Conservation (phyloP, 2,797 vertebrate species). For the Parotocinclus haroldoi region DNA sequence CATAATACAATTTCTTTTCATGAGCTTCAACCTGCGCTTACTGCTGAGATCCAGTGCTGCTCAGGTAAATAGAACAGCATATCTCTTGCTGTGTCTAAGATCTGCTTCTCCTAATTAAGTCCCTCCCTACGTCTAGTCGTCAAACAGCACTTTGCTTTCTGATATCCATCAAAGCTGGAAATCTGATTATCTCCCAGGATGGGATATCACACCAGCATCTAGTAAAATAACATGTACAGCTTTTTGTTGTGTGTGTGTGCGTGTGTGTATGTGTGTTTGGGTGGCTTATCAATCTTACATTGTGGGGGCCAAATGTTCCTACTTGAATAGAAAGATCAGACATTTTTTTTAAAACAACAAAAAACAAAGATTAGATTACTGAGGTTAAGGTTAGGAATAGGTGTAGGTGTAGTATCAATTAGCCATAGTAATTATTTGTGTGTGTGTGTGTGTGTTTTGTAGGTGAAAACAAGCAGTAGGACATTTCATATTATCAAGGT, state of each 20-base stretch:
- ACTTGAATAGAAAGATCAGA: too few species aligned
- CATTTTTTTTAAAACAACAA: too few species aligned
- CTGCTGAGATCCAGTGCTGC: constrained; percentile 58
- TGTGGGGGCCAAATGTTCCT: too few species aligned
- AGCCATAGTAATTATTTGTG: too few species aligned
- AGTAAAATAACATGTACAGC: constrained; percentile 49
- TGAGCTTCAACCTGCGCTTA: constrained; percentile 50
- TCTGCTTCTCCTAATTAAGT: constrained; percentile 65
- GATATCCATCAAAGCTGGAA: constrained; percentile 63
- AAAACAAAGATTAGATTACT: too few species aligned
- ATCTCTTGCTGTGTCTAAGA: constrained; percentile 49
- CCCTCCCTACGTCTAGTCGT: constrained; percentile 54
- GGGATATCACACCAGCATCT: constrained; percentile 66
- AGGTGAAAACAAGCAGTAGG: too few species aligned
- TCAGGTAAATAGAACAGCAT: constrained; percentile 62
- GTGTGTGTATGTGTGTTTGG: too few species aligned
- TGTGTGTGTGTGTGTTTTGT: too few species aligned
- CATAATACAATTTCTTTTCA: constrained; percentile 50
- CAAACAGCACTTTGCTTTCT: constrained; percentile 61
- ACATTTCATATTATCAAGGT: too few species aligned
- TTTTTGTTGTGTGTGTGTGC: constrained; percentile 52
- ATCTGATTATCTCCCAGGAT: constrained; percentile 68
- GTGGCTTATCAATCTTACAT: too few species aligned
- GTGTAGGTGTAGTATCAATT: too few species aligned
- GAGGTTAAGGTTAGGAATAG: too few species aligned